Percentiles rank a stretch among this genome's conserved stretches.
phyloP scores from a whole-genome alignment of 2,113 vertebrate species.

The Catharus minimus region DNA sequence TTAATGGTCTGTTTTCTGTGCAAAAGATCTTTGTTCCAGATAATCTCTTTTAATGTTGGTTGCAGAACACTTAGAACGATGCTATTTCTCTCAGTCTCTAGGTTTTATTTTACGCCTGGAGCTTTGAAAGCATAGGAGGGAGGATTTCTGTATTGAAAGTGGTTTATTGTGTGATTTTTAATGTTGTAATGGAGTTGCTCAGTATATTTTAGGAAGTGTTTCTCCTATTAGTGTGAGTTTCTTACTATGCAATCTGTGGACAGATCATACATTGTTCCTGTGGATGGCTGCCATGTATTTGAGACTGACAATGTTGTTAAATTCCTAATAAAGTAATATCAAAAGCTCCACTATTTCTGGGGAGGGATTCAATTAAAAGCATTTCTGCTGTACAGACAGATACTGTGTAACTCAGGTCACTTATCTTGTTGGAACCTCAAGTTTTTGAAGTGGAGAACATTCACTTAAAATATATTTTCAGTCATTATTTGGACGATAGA shows the following conservation, averaged over 20 bases:
- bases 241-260: background rate
- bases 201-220: background rate
- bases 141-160: background rate
- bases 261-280: background rate
- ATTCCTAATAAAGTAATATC: constrained; percentile 44
- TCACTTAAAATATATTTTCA: constrained; percentile 76
- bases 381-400: constrained; percentile 39
- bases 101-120: background rate
- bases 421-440: constrained; percentile 66
- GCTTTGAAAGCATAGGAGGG: background rate
- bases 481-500: constrained; percentile 81
- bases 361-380: constrained; percentile 39
- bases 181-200: background rate
- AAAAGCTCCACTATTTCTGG: background rate
- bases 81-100: background rate
- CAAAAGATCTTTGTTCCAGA: background rate
- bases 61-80: background rate
- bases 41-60: background rate
- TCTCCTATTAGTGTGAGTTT: background rate
- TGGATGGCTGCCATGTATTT: constrained; percentile 21
- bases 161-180: background rate
- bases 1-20: background rate
- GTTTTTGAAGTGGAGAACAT: constrained; percentile 65
- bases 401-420: constrained; percentile 49
- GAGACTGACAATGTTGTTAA: background rate